Base-by-base conservation (phyloP, 2,888 invertebrate genomes). In the Pardosa pseudoannulata region DNA sequence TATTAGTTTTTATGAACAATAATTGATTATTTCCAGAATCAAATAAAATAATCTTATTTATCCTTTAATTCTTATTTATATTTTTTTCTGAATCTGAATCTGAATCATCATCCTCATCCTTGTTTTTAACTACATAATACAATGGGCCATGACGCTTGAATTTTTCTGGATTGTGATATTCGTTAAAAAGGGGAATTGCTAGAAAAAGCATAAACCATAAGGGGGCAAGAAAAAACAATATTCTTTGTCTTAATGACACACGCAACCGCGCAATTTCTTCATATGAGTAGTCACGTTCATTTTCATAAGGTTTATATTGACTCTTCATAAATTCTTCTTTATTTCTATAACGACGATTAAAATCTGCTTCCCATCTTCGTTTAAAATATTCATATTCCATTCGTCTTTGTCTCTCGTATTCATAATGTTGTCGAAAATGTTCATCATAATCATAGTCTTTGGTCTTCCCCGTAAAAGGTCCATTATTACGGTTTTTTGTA, bases 361-460 rank as follows among this genome's bases (percentile, higher is more conserved):
- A 74, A 31, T 83, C 78, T 9, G 78, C 72, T 62, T 73, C 56
- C 72, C 72, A 83, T 50, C 78, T 46, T 0, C 73, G 72, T 50
- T 41, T 72, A 56, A 83, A 73, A 28, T 83, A 65, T 73, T 83
- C 83, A 19, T 73, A 32, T 39, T 83, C 83, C 5, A n/a, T 9
- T 71, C 62, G 23, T 41, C 56, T 76, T 62, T 56, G 64, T 56
- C 29, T 73, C 16, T 67, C 23, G 27, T 72, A 76, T 39, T 76
- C 76, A 50, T 83, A 83, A 73, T 83, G 83, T 13, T 78, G 64
- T 13, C 67, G 46, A 13, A 67, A 72, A 28, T 83, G 83, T 36
- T 83, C 83, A 29, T 83, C 83, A n/a, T 83, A 83, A 56, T 83
- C 56, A 27, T 64, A 83, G 28, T 83, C 28, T n/a, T 62, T 36